Base-by-base conservation (phyloP, 2,888 invertebrate species). In the Microdon myrmicae region DNA sequence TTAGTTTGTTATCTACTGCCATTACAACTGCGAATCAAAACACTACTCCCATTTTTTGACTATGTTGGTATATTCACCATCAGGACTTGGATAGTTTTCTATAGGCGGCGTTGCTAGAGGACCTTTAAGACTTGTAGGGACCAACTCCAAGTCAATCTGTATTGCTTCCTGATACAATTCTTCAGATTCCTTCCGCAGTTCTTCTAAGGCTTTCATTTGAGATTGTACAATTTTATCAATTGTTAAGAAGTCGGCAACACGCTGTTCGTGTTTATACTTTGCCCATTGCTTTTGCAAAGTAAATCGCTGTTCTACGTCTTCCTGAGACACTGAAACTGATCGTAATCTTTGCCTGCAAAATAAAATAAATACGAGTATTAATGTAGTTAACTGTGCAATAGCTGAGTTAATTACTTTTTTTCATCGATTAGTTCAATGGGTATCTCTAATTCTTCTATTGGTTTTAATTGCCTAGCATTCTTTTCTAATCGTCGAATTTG, bases 11-110 rank as follows among this genome's bases (percentile, higher is more conserved):
- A n/a, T n/a, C n/a, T n/a, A n/a, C n/a, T n/a, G n/a, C n/a, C n/a
- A n/a, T n/a, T n/a, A n/a, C n/a, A 20, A 14, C 12, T 26, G 3
- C 19, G 12, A 39, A 31, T 13, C 14, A 17, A n/a, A 3, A 7
- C 9, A 7, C 44, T 83, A 84, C 59, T 87, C 84, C 90, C 91
- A 93, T 73, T 89, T 90, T 76, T 86, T 90, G 0, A 92, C 87
- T 19, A 90, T 82, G 75, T 96, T 90, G 13, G 86, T 76, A 74
- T 94, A 96, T 72, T 96, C 94, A 25, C 98, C 98, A 80, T 98
- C 96, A 0, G 93, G 92, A 32, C 87, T 84, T 0, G 85, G 83
- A 75, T 94, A 97, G 64, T 86, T 83, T 72, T 87, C 83, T 53
- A 94, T 90, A 0, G 94, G 87, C 2, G 96, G 94, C 1, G 95